phyloP scores from a whole-genome alignment of 2,888 invertebrate genomes.

The Macropis europaea region DNA sequence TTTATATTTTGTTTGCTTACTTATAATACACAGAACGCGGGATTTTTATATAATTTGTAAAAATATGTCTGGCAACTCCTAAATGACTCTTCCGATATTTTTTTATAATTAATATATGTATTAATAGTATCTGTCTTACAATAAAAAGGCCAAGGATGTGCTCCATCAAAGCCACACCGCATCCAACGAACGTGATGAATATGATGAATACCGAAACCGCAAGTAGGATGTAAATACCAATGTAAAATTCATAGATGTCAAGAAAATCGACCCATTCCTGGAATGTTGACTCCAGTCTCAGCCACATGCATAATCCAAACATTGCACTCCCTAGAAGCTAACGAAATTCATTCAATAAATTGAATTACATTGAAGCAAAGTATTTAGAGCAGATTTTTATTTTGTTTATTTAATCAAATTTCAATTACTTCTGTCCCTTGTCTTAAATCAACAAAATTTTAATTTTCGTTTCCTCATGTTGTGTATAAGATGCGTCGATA shows the following conservation, averaged over 20 bases:
- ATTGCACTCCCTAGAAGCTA: constrained; percentile 89
- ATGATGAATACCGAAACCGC: constrained; percentile 87
- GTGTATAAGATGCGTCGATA: too few species aligned
- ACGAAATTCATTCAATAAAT: neutral
- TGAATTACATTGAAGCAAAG: too few species aligned
- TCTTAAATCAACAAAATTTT: too few species aligned
- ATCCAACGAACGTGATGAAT: constrained; percentile 90
- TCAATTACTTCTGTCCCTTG: too few species aligned
- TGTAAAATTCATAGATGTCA: constrained; percentile 89
- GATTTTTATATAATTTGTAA: too few species aligned
- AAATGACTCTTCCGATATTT: too few species aligned
- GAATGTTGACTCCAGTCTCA: constrained; percentile 90
- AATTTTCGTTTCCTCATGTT: too few species aligned
- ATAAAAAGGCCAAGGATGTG: constrained; percentile 84
- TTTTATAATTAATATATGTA: neutral
- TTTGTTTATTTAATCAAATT: too few species aligned
- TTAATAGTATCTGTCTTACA: constrained; percentile 82
- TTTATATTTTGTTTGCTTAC: too few species aligned
- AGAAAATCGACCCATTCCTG: constrained; percentile 90
- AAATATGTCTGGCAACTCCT: too few species aligned
- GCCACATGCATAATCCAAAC: constrained; percentile 90
- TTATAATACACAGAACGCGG: too few species aligned
- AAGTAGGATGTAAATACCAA: constrained; percentile 91
- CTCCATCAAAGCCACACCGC: constrained; percentile 91
- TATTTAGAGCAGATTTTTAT: too few species aligned